Evolutionary conservation across 2,797 vertebrate genomes (phyloP).

Genomic region (Fringilla coelebs): DNA sequence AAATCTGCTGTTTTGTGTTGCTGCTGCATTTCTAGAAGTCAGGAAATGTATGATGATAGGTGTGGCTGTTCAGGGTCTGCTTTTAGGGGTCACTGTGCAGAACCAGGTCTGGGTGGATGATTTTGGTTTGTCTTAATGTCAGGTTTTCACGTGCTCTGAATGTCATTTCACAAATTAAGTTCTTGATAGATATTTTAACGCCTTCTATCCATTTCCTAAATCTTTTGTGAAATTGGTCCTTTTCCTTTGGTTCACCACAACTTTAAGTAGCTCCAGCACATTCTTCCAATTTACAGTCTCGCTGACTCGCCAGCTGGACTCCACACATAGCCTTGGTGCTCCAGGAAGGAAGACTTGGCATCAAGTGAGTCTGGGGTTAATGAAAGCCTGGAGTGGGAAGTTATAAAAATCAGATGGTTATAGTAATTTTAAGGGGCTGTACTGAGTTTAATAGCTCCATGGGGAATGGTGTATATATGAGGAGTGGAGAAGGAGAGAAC

Average conservation of each 20-base stretch:
- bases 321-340: constrained; percentile 48
- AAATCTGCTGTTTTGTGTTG: background rate
- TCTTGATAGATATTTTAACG: constrained; percentile 29
- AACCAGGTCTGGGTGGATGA: background rate
- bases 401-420: constrained; percentile 62
- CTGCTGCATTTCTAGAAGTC: background rate
- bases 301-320: constrained; percentile 38
- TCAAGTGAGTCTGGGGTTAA: constrained; percentile 45
- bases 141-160: background rate
- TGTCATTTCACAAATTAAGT: background rate
- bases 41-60: background rate
- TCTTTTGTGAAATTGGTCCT: constrained; percentile 14
- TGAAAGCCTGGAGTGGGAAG: constrained; percentile 57
- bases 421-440: constrained; percentile 31
- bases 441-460: background rate
- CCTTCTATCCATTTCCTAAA: constrained; percentile 39
- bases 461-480: background rate
- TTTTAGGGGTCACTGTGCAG: background rate
- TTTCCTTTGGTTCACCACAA: constrained; percentile 55
- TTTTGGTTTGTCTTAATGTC: background rate
- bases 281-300: constrained; percentile 12
- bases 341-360: constrained; percentile 57
- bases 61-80: background rate
- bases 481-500: background rate
- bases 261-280: constrained; percentile 53